A percentile compares a stretch with the other conserved stretches of the same genome.
phyloP scores from a whole-genome alignment of 1,140 invertebrate genomes.

The Drosophila ambigua region DNA sequence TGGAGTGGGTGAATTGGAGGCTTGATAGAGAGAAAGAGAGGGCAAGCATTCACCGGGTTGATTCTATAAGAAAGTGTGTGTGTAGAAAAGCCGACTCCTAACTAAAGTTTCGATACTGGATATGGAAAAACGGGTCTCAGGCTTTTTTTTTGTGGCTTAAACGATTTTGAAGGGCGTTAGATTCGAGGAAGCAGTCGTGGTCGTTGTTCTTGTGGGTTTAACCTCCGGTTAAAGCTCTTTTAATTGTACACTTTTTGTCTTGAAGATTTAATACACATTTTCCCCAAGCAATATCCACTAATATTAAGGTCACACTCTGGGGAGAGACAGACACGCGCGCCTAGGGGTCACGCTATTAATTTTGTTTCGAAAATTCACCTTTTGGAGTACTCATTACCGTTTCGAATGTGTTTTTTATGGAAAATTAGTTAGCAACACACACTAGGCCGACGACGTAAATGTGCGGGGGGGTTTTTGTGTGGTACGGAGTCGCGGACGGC shows the following conservation, averaged over 20 bases:
- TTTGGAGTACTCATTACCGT: slow-evolving; percentile 33
- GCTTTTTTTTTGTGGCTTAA: slow-evolving; percentile 35
- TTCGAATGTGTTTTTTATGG: slow-evolving; percentile 35
- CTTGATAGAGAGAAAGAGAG: slow-evolving; percentile 20
- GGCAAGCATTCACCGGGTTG: slow-evolving; percentile 28
- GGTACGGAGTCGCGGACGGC: slow-evolving; percentile 26
- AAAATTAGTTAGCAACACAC: slow-evolving; percentile 40
- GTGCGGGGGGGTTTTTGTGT: slow-evolving; percentile 43
- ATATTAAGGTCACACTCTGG: slow-evolving; percentile 32
- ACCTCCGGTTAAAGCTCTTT: slow-evolving; percentile 53
- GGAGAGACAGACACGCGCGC: slow-evolving; percentile 20
- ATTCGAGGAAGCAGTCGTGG: slow-evolving; percentile 62
- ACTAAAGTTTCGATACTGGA: slow-evolving; percentile 8
- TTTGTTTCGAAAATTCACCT: too few relatives aligned
- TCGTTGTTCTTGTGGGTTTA: slow-evolving; percentile 29
- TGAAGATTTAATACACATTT: slow-evolving; percentile 16
- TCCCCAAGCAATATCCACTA: too few relatives aligned
- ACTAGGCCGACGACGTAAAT: slow-evolving; percentile 8
- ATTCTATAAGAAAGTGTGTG: background rate
- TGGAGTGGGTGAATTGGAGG: background rate
- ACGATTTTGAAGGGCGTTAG: slow-evolving; percentile 54
- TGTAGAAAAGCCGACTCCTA: slow-evolving; percentile 36
- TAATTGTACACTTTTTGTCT: slow-evolving; percentile 37
- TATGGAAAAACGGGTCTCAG: slow-evolving; percentile 42
- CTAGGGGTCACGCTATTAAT: too few relatives aligned